Evolutionary conservation across 2,113 vertebrate genomes (phyloP).

Genomic region (Arothron firmamentum): DNA sequence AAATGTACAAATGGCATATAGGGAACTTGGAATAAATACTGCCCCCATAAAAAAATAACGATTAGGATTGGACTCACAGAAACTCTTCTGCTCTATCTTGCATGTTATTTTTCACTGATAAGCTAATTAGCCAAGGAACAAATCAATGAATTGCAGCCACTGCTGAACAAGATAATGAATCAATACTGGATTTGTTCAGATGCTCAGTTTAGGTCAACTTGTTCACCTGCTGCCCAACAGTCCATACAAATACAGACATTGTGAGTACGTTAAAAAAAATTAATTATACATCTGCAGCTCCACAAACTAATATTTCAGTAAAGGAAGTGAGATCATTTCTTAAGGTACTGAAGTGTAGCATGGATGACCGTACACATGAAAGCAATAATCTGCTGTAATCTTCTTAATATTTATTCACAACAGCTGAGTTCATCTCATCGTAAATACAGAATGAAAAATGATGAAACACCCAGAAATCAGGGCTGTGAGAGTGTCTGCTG

Average conservation of each 20-base stretch:
- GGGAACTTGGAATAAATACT: neutral
- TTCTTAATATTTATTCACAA: constrained; percentile 4
- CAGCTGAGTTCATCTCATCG: constrained; percentile 17
- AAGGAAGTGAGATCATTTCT: too few species aligned
- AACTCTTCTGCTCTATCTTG: neutral
- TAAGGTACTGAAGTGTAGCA: neutral
- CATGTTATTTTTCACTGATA: constrained; percentile 1
- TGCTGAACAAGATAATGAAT: constrained; percentile 13
- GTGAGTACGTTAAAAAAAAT: neutral
- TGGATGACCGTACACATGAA: neutral
- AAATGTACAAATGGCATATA: constrained; percentile 9
- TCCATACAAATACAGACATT: neutral
- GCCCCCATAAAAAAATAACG: too few species aligned
- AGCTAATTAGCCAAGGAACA: constrained; percentile 49
- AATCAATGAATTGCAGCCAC: constrained; percentile 33
- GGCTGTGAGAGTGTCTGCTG: neutral
- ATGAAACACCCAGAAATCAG: constrained; percentile 57
- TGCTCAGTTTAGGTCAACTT: constrained; percentile 7
- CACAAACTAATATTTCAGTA: too few species aligned
- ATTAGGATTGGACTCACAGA: too few species aligned
- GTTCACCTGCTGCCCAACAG: constrained; percentile 22
- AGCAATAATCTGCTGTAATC: neutral
- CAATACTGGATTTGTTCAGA: constrained; percentile 48
- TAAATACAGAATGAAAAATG: constrained; percentile 41
- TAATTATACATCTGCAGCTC: too few species aligned